phyloP scores from a whole-genome alignment of 2,888 invertebrate species.

The Euphydryas editha region DNA sequence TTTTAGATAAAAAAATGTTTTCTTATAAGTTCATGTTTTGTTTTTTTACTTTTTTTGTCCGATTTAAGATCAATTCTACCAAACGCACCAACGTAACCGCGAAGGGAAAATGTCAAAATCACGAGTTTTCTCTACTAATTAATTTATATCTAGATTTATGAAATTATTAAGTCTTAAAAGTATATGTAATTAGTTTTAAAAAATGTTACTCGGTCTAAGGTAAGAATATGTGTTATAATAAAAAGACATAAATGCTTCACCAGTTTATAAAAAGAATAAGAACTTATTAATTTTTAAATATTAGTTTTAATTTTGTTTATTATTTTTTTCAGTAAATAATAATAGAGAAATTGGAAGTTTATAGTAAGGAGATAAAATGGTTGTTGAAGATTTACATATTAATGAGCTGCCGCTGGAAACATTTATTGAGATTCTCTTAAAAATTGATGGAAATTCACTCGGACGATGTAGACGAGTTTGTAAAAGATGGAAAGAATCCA shows the following conservation, averaged over 20 bases:
- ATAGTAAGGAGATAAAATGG: conserved; percentile 44
- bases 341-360: conserved; percentile 34
- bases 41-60: background rate
- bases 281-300: background rate
- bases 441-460: conserved; percentile 60
- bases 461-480: conserved; percentile 66
- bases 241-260: too few species aligned
- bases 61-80: conserved; percentile 15
- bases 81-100: conserved; percentile 30
- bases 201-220: background rate
- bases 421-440: conserved; percentile 63
- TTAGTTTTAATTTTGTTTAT: background rate
- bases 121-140: conserved; percentile 50
- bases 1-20: too few species aligned
- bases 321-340: conserved; percentile 1
- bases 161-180: background rate
- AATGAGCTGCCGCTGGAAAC: conserved; percentile 63
- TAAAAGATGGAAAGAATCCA: conserved; percentile 60
- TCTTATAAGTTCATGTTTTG: background rate
- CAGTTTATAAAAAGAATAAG: background rate
- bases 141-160: background rate
- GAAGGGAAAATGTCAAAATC: conserved; percentile 62
- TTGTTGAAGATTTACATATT: conserved; percentile 45
- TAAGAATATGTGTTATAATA: background rate
- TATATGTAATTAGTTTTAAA: background rate